Conservation (phyloP, 2,888 invertebrate species). For the Rhagonycha fulva region DNA sequence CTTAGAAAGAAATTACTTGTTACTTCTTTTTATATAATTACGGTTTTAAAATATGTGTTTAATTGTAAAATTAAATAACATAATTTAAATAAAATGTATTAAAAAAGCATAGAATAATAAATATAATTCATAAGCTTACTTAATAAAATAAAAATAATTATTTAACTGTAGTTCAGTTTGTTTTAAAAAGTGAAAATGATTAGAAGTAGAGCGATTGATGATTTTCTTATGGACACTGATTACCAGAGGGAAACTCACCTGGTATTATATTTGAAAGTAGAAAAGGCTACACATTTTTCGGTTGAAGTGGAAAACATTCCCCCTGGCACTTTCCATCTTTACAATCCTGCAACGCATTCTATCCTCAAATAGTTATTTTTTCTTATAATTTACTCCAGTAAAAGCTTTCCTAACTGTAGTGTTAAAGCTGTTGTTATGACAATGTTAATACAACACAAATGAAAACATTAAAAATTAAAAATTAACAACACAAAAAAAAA, state of each 20-base stretch:
- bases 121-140: background rate
- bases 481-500: conserved; percentile 26
- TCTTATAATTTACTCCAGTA: conserved; percentile 11
- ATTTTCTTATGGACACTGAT: conserved; percentile 19
- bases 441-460: conserved; percentile 31
- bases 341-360: conserved; percentile 52
- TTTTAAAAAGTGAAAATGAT: conserved; percentile 6
- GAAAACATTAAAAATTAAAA: conserved; percentile 32
- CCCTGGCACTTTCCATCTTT: conserved; percentile 57
- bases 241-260: conserved; percentile 37
- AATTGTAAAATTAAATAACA: background rate
- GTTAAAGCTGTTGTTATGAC: conserved; percentile 15
- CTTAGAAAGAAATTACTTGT: background rate
- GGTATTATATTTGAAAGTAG: conserved; percentile 34
- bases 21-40: background rate
- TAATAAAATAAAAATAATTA: background rate
- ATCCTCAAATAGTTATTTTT: conserved; percentile 25
- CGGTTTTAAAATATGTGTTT: background rate
- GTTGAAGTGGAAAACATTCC: conserved; percentile 65
- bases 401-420: conserved; percentile 14
- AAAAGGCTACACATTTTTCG: conserved; percentile 58
- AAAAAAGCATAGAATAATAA: background rate
- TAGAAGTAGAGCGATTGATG: conserved; percentile 6
- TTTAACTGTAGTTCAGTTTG: background rate
- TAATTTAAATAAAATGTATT: background rate